Evolutionary conservation across 2,888 invertebrate species (phyloP).

Genomic region (Bibio marci): DNA sequence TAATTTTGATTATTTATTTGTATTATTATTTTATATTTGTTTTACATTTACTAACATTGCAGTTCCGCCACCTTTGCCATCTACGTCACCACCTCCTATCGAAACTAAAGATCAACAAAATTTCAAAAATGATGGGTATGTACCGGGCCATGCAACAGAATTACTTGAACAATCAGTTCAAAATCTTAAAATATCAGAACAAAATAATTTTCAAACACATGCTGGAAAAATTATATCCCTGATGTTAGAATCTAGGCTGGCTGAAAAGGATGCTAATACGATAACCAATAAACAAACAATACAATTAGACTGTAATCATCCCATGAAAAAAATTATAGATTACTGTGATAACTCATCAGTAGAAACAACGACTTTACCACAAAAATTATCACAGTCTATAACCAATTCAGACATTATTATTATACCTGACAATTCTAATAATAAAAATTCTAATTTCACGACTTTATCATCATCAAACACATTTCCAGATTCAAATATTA

Average conservation of each 20-base stretch:
- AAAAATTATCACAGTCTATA: too few species aligned
- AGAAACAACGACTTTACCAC: slow-evolving; percentile 11
- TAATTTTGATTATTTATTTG: neutral
- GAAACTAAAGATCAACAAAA: slow-evolving; percentile 4
- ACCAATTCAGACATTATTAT: neutral
- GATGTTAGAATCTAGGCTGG: slow-evolving; percentile 25
- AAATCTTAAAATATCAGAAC: slow-evolving; percentile 18
- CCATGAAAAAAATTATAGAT: slow-evolving; percentile 24
- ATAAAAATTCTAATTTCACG: too few species aligned
- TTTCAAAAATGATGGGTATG: neutral
- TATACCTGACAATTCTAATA: too few species aligned
- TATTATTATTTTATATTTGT: neutral
- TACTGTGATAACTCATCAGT: slow-evolving; percentile 19
- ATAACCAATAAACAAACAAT: neutral
- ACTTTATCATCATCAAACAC: neutral
- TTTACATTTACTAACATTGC: neutral
- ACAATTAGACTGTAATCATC: slow-evolving; percentile 14
- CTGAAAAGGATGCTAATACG: slow-evolving; percentile 5
- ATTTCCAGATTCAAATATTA: slow-evolving; percentile 25
- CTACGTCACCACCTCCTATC: neutral
- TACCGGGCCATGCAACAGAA: slow-evolving; percentile 15
- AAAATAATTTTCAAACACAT: slow-evolving; percentile 24
- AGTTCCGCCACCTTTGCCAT: slow-evolving; percentile 5
- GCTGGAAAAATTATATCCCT: slow-evolving; percentile 27
- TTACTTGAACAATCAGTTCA: slow-evolving; percentile 25